Conservation (phyloP, 2,888 invertebrate species). For the Chymomyza procnemis region DNA sequence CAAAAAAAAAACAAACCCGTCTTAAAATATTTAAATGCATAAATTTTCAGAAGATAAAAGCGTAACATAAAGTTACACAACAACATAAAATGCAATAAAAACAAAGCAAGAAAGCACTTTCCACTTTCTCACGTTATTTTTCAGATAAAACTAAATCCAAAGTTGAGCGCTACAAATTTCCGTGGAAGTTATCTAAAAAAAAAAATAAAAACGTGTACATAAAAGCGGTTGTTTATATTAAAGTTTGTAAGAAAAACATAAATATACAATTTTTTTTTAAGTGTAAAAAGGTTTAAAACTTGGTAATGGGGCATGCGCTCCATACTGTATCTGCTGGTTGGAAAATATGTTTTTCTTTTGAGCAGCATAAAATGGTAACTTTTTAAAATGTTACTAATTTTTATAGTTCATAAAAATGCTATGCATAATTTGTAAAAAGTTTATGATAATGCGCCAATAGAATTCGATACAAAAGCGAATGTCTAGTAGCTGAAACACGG, state of each 20-base stretch:
- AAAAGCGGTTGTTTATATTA: background rate
- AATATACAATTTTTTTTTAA: background rate
- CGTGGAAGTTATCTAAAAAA: background rate
- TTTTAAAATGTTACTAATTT: background rate
- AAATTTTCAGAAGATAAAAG: constrained; percentile 1
- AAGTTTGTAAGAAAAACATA: background rate
- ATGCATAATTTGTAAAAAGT: background rate
- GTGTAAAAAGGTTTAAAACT: too few relatives aligned
- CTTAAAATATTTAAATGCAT: background rate
- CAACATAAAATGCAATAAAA: background rate
- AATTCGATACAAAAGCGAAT: background rate
- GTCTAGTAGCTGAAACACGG: too few relatives aligned
- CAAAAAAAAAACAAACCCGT: background rate
- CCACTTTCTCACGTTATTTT: background rate
- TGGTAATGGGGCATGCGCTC: too few relatives aligned
- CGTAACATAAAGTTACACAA: background rate
- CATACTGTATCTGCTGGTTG: too few relatives aligned
- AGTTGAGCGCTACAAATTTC: background rate
- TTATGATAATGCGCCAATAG: background rate
- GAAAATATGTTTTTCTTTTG: too few relatives aligned
- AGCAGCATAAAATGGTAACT: background rate
- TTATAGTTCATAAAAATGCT: background rate
- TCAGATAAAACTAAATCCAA: background rate
- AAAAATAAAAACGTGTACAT: too few relatives aligned
- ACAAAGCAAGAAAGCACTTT: background rate